Evolutionary conservation across 2,113 vertebrate species (phyloP).

Genomic region (Felis catus): F.catus_Fca126_mat1.0 CM031424.1:14875001-14875500

Average conservation of each 20-base stretch:
- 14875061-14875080: background rate
- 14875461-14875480: background rate
- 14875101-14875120: background rate
- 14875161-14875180: background rate
- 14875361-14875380: background rate
- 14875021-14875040: background rate
- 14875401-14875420: background rate
- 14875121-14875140: background rate
- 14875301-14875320: background rate
- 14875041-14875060: background rate
- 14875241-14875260: background rate
- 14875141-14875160: background rate
- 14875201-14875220: background rate
- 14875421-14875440: background rate
- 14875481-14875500: background rate
- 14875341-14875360: background rate
- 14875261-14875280: background rate
- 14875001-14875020: background rate
- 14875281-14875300: background rate
- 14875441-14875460: background rate
- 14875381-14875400: background rate
- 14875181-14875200: background rate
- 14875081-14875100: background rate
- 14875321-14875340: background rate
- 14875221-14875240: background rate